A percentile compares a stretch with the other conserved stretches of the same genome.
These are phyloP conservation scores for Steinernema feltiae DNA, from an alignment of 1,140 invertebrate species.

Conservation along the genomic window DNA sequence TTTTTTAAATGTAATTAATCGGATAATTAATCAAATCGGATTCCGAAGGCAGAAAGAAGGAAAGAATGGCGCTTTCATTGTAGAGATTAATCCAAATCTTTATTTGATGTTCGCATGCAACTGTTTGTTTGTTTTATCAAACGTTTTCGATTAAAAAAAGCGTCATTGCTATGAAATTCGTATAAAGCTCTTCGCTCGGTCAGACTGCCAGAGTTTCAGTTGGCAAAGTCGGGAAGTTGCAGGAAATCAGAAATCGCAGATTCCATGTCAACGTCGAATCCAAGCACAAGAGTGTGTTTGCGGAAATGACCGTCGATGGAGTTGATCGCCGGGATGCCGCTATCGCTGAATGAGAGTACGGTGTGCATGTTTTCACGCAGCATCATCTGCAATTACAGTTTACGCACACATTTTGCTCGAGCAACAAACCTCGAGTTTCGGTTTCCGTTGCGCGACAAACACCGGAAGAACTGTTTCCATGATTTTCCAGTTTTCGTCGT, in stretches of 20 bases:
- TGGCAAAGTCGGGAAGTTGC: background rate
- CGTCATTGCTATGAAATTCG: background rate
- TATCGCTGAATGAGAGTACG: background rate
- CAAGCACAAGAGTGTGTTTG: background rate
- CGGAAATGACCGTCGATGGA: conserved; percentile 1
- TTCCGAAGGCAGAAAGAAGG: no score
- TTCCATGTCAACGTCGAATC: background rate
- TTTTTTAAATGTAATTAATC: no score
- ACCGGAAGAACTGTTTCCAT: background rate
- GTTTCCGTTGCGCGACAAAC: background rate
- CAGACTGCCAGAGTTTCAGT: no score
- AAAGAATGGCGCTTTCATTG: no score
- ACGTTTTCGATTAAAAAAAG: background rate
- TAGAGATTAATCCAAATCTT: no score
- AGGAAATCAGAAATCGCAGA: background rate
- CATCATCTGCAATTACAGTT: background rate
- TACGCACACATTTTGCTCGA: background rate
- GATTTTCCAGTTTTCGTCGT: background rate
- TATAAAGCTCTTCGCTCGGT: no score
- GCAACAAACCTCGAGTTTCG: background rate
- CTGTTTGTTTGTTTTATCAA: no score
- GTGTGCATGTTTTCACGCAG: background rate
- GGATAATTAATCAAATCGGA: no score
- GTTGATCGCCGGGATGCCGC: background rate
- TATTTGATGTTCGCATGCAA: no score